Percentiles rank a stretch among this genome's conserved stretches.
Conservation (phyloP, 1,140 invertebrate species). For the Batillaria attramentaria region DNA sequence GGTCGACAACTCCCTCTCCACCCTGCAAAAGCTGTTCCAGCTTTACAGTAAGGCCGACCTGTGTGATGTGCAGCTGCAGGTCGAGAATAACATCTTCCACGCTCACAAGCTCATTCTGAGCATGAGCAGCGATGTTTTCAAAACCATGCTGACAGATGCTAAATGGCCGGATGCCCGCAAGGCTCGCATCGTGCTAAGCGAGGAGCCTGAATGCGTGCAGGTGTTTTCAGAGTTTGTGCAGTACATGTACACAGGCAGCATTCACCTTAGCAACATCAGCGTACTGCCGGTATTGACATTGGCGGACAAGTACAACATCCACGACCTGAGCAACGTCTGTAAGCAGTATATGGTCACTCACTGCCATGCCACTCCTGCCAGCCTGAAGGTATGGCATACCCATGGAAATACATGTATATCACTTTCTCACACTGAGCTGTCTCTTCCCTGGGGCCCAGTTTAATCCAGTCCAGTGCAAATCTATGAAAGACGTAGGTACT, state of each 20-base stretch:
- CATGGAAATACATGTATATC: too few species aligned
- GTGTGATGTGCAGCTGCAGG: conserved; percentile 88
- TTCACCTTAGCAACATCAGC: conserved; percentile 85
- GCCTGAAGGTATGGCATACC: conserved; percentile 15
- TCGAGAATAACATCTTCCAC: conserved; percentile 85
- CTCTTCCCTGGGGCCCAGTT: too few species aligned
- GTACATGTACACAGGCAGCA: conserved; percentile 94
- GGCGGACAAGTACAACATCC: conserved; percentile 95
- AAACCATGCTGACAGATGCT: conserved; percentile 96
- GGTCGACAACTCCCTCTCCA: conserved; percentile 51
- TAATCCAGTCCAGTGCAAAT: too few species aligned
- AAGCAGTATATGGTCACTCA: conserved; percentile 77
- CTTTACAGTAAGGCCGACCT: conserved; percentile 73
- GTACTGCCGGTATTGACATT: conserved; percentile 89
- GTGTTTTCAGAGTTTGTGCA: conserved; percentile 91
- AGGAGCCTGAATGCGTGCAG: conserved; percentile 84
- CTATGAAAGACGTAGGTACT: too few species aligned
- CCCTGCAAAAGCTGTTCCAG: conserved; percentile 45
- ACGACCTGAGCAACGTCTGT: conserved; percentile 87
- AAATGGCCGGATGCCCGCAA: conserved; percentile 93
- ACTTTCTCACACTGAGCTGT: too few species aligned
- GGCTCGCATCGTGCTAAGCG: conserved; percentile 85
- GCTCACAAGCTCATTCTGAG: conserved; percentile 93
- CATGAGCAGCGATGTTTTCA: conserved; percentile 96
- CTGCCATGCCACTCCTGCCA: conserved; percentile 3